A percentile compares a stretch with the other conserved stretches of the same genome.
phyloP scores from a whole-genome alignment of 2,113 vertebrate genomes.

The Mustela lutreola region DNA sequence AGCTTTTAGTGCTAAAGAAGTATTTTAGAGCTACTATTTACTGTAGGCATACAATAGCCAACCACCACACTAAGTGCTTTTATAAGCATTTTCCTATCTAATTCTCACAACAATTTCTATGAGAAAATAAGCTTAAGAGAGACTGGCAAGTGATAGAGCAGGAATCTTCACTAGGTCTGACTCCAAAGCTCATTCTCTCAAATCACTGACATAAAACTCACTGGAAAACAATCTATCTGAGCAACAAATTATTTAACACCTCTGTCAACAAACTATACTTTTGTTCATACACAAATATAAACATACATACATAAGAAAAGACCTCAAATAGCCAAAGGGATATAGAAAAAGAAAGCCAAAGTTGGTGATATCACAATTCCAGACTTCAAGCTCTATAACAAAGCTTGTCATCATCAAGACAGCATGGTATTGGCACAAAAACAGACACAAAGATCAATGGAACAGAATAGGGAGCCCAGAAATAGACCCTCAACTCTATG shows the following conservation, averaged over 20 bases:
- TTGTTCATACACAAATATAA: constrained; percentile 41
- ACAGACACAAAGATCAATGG: too few species aligned
- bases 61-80: constrained; percentile 61
- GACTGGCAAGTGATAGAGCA: background rate
- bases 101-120: constrained; percentile 66
- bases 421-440: too few species aligned
- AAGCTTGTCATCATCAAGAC: too few species aligned
- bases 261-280: constrained; percentile 45
- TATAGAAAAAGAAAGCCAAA: too few species aligned
- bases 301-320: background rate
- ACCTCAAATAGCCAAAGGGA: too few species aligned
- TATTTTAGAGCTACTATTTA: constrained; percentile 72
- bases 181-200: background rate
- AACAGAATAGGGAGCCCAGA: too few species aligned
- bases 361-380: too few species aligned
- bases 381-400: too few species aligned
- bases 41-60: background rate
- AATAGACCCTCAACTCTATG: too few species aligned
- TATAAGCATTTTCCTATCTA: constrained; percentile 68
- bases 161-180: background rate
- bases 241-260: constrained; percentile 17
- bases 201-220: constrained; percentile 15
- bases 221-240: background rate
- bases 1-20: constrained; percentile 72
- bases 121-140: constrained; percentile 63